These are phyloP conservation scores for Semaprochilodus insignis DNA, from an alignment of 2,797 vertebrate genomes.

Conservation along the genomic window DNA sequence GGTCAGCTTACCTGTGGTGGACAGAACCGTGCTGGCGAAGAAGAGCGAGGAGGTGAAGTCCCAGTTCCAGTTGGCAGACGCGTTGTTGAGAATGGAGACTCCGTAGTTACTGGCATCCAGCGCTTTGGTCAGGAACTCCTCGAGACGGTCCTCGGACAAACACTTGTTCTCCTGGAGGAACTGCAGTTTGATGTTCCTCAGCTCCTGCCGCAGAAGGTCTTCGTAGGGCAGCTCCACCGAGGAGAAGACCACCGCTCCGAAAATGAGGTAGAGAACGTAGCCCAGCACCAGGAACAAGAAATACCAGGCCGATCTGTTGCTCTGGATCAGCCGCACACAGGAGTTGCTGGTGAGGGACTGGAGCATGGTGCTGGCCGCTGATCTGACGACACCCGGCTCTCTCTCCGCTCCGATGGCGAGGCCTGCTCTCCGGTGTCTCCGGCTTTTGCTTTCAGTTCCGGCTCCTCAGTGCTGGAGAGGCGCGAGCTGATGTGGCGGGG, in stretches of 20 bases:
- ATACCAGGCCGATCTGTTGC: constrained; percentile 91
- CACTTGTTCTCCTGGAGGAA: constrained; percentile 90
- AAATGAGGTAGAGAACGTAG: constrained; percentile 89
- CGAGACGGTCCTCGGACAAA: constrained; percentile 87
- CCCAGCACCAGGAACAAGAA: constrained; percentile 87
- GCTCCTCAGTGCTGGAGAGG: constrained; percentile 1
- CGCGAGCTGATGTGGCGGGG: constrained; percentile 54
- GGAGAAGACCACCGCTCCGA: constrained; percentile 94
- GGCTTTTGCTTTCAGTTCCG: not conserved
- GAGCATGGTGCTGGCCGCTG: constrained; percentile 79
- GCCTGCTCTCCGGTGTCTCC: not conserved
- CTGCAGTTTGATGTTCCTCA: constrained; percentile 85
- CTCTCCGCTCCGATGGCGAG: too few relatives aligned
- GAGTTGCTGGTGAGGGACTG: constrained; percentile 89
- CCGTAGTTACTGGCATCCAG: constrained; percentile 95
- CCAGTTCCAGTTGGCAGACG: constrained; percentile 94
- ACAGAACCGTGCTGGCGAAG: constrained; percentile 95
- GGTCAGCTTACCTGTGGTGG: constrained; percentile 84
- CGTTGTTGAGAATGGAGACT: constrained; percentile 94
- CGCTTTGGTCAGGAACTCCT: constrained; percentile 87
- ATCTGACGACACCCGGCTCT: too few relatives aligned
- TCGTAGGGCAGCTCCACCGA: constrained; percentile 94
- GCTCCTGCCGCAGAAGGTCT: constrained; percentile 89
- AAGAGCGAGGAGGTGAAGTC: constrained; percentile 97
- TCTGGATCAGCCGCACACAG: constrained; percentile 89